Evolutionary conservation across 2,888 invertebrate genomes (phyloP), one percentile per base, ranked within the genome.

Genomic region (Thereva nobilitata): DNA sequence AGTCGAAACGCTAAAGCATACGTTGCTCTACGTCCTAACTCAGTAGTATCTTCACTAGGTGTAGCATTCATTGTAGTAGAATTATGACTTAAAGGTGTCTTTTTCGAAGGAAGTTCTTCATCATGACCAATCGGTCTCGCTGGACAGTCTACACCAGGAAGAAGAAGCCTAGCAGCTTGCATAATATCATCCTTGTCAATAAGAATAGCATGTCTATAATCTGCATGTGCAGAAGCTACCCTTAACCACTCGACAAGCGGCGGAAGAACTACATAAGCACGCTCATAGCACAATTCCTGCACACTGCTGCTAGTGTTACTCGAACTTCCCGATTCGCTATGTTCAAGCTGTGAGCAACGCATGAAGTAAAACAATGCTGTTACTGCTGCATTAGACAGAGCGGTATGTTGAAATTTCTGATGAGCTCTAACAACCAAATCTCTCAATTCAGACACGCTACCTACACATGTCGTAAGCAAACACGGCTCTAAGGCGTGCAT

Each of bases 191-290:
- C 93, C 56, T 89, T 88, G 79, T 92, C 94, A 57, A 92, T 86
- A 69, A 89, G 86, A 35, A 87, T 85, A 2, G 92, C 89, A 69
- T 89, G 88, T 5, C 93, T 85, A 76, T 93, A 88, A 71, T 90
- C 89, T 0, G 92, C 89, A 80, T 93, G 93, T 2, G 94, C 92
- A 0, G 89, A 86, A 4, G 90, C 87, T 0, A 92, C 93, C 9
- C 95, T 84, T 71, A 93, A 82, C 95, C 95, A 95, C 82, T 95
- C 95, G n/a, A 92, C 89, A 68, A 95, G 82, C 8, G 95, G 95
- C 0, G 95, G 95, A 71, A 94, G 82, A 0, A 93, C 93, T 8
- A 93, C 90, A 73, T 93, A 94, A 1, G 93, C 93, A 63, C 94
- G 85, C 81, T 92, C 92, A 71, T 92, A 93, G 78, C 93, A 92